phyloP scores from a whole-genome alignment of 2,113 vertebrate species.

The Numida meleagris region DNA sequence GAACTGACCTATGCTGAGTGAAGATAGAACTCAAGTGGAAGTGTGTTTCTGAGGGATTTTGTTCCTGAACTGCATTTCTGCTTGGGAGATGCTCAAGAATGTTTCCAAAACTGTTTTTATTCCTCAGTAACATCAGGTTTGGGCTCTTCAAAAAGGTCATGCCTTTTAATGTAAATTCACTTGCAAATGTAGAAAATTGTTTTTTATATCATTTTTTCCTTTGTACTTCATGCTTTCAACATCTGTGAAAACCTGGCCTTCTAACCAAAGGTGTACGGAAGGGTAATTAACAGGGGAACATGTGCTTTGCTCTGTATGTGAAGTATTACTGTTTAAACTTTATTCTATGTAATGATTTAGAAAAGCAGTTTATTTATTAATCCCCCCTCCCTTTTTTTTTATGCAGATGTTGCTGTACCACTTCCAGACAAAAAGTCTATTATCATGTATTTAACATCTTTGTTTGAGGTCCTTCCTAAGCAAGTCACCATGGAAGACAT shows the following conservation, averaged over 20 bases:
- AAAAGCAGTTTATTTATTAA: background rate
- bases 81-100: background rate
- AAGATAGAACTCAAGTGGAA: background rate
- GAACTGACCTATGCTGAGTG: background rate
- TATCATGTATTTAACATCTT: slow-evolving; percentile 97
- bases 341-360: background rate
- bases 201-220: accelerated
- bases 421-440: slow-evolving; percentile 98
- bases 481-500: slow-evolving; percentile 96
- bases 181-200: background rate
- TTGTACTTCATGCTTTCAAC: background rate
- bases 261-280: background rate
- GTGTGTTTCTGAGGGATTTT: background rate
- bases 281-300: background rate
- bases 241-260: background rate
- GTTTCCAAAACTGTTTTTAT: background rate
- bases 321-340: background rate
- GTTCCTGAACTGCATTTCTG: background rate
- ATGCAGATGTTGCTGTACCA: slow-evolving; percentile 92
- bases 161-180: background rate
- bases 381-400: background rate
- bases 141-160: background rate
- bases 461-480: slow-evolving; percentile 96
- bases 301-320: background rate
- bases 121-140: background rate